These are phyloP conservation scores for Iphiclides podalirius DNA, from an alignment of 2,888 invertebrate species.

Conservation along the genomic window DNA sequence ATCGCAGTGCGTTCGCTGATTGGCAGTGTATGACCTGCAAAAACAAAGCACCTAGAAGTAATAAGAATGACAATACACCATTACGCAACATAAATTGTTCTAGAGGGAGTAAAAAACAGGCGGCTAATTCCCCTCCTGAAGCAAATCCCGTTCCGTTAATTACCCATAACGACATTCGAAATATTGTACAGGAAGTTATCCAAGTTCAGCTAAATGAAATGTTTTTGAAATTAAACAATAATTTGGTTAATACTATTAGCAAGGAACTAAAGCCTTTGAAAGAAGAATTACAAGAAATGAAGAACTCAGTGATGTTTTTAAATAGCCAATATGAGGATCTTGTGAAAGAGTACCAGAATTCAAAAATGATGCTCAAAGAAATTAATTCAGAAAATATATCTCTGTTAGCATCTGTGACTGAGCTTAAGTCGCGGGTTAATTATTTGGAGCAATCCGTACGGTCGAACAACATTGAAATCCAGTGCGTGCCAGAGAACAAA, in stretches of 20 bases:
- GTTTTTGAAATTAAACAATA: background rate
- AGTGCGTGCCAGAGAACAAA: background rate
- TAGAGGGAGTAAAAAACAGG: background rate
- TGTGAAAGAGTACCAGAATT: background rate
- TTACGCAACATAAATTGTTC: background rate
- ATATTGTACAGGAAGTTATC: background rate
- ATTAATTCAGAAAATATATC: background rate
- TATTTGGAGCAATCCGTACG: background rate
- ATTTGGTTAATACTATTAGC: background rate
- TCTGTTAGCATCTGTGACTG: background rate
- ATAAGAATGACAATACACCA: background rate
- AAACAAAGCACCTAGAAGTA: background rate
- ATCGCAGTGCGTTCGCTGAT: background rate
- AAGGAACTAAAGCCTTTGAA: background rate
- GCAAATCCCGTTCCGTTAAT: background rate
- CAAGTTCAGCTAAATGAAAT: background rate
- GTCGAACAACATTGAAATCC: background rate
- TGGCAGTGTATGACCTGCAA: background rate
- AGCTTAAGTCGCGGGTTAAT: background rate
- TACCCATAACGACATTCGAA: background rate
- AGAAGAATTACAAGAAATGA: background rate
- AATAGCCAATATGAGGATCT: background rate
- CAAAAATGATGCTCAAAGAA: background rate
- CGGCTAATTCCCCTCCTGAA: background rate
- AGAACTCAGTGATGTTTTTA: background rate